Percentiles rank a stretch among this genome's conserved stretches.
These are phyloP conservation scores for Cottoperca gobio DNA, from an alignment of 2,797 vertebrate genomes.

Conservation along the genomic window DNA sequence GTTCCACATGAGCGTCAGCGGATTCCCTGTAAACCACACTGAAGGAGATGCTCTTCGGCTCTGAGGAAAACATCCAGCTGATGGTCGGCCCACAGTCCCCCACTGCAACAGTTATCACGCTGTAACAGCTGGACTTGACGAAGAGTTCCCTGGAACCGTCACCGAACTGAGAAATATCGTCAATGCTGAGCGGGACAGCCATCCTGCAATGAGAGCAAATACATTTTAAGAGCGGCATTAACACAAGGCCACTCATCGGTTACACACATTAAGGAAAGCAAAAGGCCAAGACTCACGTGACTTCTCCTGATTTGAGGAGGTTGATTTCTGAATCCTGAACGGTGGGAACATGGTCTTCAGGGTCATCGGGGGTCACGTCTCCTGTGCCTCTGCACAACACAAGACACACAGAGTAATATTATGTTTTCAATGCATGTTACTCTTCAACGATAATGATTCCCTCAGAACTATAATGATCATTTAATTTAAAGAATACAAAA, in stretches of 20 bases:
- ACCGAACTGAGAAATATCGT: slow-evolving; percentile 90
- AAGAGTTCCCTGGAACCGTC: slow-evolving; percentile 91
- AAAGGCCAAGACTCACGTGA: slow-evolving; percentile 87
- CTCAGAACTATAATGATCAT: not conserved
- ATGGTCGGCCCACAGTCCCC: slow-evolving; percentile 87
- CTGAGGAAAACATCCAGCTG: slow-evolving; percentile 95
- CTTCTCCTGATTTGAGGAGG: slow-evolving; percentile 92
- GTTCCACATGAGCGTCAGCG: slow-evolving; percentile 84
- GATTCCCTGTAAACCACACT: slow-evolving; percentile 91
- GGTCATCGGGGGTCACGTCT: slow-evolving; percentile 85
- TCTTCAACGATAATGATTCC: not conserved
- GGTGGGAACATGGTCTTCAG: slow-evolving; percentile 82
- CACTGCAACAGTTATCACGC: slow-evolving; percentile 87
- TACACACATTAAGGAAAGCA: not conserved
- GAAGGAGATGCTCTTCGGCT: slow-evolving; percentile 96
- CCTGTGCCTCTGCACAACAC: slow-evolving; percentile 72
- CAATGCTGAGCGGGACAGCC: slow-evolving; percentile 86
- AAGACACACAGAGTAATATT: slow-evolving; percentile 1
- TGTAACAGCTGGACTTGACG: slow-evolving; percentile 93
- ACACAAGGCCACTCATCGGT: not conserved
- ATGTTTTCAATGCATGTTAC: not conserved
- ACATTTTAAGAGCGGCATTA: not conserved
- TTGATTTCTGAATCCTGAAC: slow-evolving; percentile 93
- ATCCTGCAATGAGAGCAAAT: slow-evolving; percentile 76
- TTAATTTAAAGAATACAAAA: too few species aligned